Conservation (phyloP, 2,113 vertebrate genomes). For the Acanthisitta chloris region DNA sequence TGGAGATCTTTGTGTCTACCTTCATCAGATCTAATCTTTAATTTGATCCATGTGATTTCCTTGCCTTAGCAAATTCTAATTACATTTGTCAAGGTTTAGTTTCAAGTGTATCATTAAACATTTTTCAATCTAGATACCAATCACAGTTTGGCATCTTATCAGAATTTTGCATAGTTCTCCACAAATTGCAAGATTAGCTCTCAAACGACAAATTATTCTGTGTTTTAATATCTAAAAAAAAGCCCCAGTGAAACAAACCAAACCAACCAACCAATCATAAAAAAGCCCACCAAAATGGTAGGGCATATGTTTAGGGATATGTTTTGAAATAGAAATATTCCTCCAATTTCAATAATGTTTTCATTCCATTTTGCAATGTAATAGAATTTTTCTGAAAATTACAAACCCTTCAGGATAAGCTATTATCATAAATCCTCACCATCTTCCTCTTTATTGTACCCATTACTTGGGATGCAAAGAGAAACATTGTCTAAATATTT, state of each 20-base stretch:
- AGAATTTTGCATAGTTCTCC: not conserved
- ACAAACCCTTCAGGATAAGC: not conserved
- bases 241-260: not conserved
- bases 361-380: not conserved
- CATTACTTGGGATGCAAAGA: not conserved
- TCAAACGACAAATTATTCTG: not conserved
- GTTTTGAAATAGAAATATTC: not conserved
- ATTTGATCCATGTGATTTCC: not conserved
- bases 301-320: not conserved
- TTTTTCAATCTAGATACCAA: not conserved
- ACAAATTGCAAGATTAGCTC: not conserved
- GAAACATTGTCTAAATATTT: not conserved
- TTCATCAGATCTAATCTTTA: not conserved
- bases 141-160: not conserved
- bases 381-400: not conserved
- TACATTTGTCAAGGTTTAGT: not conserved
- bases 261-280: not conserved
- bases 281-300: not conserved
- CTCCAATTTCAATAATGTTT: not conserved
- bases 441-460: not conserved
- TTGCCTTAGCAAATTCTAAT: not conserved
- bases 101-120: not conserved
- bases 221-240: not conserved
- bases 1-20: not conserved
- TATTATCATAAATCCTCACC: not conserved